phyloP scores from a whole-genome alignment of 2,888 invertebrate species.

The Epirrita christyi region DNA sequence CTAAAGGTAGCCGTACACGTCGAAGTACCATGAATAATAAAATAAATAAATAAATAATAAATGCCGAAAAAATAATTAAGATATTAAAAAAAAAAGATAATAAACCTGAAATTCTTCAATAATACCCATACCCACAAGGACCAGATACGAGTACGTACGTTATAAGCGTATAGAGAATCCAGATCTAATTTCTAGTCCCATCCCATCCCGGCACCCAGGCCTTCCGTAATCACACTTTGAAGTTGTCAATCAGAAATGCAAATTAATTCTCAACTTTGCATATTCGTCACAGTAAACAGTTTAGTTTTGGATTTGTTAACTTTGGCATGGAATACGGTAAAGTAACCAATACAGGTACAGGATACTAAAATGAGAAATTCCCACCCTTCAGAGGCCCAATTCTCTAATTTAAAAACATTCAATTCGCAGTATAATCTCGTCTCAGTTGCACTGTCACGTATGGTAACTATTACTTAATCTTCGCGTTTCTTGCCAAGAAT shows the following conservation, averaged over 20 bases:
- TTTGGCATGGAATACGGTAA: neutral
- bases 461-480: no score
- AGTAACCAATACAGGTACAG: neutral
- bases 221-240: slow-evolving; percentile 36
- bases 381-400: no score
- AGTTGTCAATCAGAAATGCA: slow-evolving; percentile 47
- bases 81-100: no score
- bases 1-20: no score
- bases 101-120: neutral
- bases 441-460: no score
- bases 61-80: no score
- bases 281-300: slow-evolving; percentile 33
- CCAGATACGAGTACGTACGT: neutral
- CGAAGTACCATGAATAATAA: no score
- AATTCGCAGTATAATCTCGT: no score
- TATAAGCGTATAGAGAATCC: neutral
- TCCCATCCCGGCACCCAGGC: slow-evolving; percentile 21
- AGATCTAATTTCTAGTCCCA: neutral
- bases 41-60: no score
- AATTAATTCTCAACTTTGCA: slow-evolving; percentile 38
- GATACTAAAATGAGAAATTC: no score
- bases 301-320: slow-evolving; percentile 20
- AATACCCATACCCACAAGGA: neutral
- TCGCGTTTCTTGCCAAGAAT: no score
- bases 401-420: no score